These are phyloP conservation scores for Chironomus tentans DNA, from an alignment of 2,888 invertebrate genomes.

Conservation along the genomic window DNA sequence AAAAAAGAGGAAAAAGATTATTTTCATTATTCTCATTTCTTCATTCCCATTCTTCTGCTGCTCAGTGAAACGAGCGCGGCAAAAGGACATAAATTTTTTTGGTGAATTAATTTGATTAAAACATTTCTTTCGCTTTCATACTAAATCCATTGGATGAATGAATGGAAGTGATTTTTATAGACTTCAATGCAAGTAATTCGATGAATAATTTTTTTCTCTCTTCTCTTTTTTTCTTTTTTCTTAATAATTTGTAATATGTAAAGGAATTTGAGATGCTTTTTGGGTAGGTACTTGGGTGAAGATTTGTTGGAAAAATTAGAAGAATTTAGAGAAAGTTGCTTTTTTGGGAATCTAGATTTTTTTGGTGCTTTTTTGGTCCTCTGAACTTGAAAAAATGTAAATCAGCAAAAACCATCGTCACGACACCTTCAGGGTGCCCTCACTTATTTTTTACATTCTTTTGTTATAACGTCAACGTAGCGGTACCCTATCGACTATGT, in stretches of 20 bases:
- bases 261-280: too few species aligned
- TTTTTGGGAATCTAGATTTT: too few species aligned
- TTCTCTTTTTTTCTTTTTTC: neutral
- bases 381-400: too few species aligned
- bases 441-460: too few species aligned
- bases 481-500: too few species aligned
- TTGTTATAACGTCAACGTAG: too few species aligned
- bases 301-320: too few species aligned
- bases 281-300: too few species aligned
- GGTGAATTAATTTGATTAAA: conserved; percentile 26
- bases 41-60: neutral
- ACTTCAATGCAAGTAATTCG: conserved; percentile 10
- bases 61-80: neutral
- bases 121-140: neutral
- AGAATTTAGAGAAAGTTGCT: too few species aligned
- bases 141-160: conserved; percentile 12
- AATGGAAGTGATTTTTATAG: neutral
- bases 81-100: conserved; percentile 19
- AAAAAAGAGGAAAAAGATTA: neutral
- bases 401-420: too few species aligned
- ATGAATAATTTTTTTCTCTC: neutral
- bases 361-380: too few species aligned
- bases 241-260: neutral
- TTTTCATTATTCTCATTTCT: neutral
- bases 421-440: too few species aligned